Percentiles rank a stretch among this genome's conserved stretches.
phyloP scores from a whole-genome alignment of 2,797 vertebrate species.

The Catostomus latipinnis region DNA sequence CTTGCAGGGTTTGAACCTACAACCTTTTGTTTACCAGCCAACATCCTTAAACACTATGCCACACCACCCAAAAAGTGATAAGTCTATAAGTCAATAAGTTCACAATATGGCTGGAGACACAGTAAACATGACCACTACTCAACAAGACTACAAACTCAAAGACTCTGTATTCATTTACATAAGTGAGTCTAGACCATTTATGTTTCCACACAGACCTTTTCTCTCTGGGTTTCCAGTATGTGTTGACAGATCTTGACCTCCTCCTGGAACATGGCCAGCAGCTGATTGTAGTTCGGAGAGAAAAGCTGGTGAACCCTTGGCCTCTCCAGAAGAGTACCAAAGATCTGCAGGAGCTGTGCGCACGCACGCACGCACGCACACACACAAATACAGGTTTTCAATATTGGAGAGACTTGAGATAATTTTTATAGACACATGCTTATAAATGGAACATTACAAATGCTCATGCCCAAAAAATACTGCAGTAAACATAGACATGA shows the following conservation, averaged over 20 bases:
- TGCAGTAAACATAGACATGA: background rate
- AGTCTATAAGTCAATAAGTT: too few species aligned
- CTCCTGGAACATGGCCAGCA: conserved; percentile 78
- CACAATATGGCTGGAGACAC: background rate
- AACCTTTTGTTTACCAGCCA: background rate
- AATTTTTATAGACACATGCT: conserved; percentile 1
- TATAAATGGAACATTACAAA: background rate
- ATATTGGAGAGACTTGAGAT: background rate
- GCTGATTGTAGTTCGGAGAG: conserved; percentile 72
- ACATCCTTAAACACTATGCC: background rate
- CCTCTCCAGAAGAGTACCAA: conserved; percentile 77
- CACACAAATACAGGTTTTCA: conserved; percentile 9
- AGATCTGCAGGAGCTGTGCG: conserved; percentile 75
- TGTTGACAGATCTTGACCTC: conserved; percentile 77
- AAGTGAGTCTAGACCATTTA: background rate
- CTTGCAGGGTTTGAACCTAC: background rate
- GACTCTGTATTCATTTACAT: background rate
- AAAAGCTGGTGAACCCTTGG: conserved; percentile 75
- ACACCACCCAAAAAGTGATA: too few species aligned
- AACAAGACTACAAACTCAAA: background rate
- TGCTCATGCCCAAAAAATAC: background rate
- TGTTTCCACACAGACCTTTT: conserved; percentile 67
- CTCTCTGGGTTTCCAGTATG: conserved; percentile 77
- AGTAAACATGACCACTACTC: background rate
- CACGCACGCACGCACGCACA: background rate